phyloP scores from a whole-genome alignment of 2,888 invertebrate genomes.

The Arge pagana region DNA sequence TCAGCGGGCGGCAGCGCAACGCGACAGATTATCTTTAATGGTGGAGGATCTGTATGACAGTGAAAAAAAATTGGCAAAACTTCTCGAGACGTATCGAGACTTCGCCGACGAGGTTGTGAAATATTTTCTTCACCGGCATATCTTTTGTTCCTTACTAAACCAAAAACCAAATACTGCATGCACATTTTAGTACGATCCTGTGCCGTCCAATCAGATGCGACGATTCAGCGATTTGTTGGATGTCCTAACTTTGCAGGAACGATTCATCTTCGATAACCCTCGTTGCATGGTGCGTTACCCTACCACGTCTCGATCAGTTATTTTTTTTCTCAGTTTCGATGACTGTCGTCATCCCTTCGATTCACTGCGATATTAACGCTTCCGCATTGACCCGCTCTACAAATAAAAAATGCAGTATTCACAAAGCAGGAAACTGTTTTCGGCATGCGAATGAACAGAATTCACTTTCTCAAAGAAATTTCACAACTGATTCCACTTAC shows the following conservation, averaged over 20 bases:
- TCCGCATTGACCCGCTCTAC: too few species aligned
- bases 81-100: conserved; percentile 59
- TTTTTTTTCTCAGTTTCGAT: too few species aligned
- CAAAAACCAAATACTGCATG: conserved; percentile 37
- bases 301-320: not conserved
- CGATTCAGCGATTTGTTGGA: conserved; percentile 43
- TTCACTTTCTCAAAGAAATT: too few species aligned
- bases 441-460: too few species aligned
- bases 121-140: conserved; percentile 18
- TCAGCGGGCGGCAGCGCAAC: conserved; percentile 55
- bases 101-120: conserved; percentile 47
- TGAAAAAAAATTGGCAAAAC: conserved; percentile 67
- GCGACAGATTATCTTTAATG: conserved; percentile 69
- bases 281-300: conserved; percentile 40
- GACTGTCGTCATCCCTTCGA: too few species aligned
- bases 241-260: conserved; percentile 42
- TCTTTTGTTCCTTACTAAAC: conserved; percentile 27
- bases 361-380: too few species aligned
- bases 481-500: not conserved
- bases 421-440: too few species aligned
- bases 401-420: too few species aligned
- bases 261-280: conserved; percentile 40
- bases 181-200: conserved; percentile 57
- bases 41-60: conserved; percentile 72
- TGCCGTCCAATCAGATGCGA: conserved; percentile 56